Conservation (phyloP, 2,888 invertebrate species). For the Allygus modestus region DNA sequence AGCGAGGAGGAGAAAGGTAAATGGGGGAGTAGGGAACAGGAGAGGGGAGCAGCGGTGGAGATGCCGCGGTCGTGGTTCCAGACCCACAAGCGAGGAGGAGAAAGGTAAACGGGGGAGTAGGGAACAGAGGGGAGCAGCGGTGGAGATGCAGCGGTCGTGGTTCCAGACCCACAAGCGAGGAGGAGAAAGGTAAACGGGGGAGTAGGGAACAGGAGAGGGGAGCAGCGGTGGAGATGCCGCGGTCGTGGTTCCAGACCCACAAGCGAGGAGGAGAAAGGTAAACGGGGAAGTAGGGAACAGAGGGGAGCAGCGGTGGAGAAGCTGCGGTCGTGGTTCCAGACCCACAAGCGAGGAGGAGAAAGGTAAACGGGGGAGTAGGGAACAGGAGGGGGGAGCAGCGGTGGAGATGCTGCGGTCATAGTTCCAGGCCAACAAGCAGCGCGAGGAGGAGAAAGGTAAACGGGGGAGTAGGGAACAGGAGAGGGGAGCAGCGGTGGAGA, state of each 20-base stretch:
- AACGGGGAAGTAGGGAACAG: not conserved
- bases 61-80: constrained; percentile 89
- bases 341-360: constrained; percentile 87
- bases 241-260: constrained; percentile 93
- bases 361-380: too few relatives aligned
- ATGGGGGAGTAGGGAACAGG: too few relatives aligned
- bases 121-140: constrained; percentile 70
- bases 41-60: constrained; percentile 70
- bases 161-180: constrained; percentile 90
- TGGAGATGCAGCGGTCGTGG: constrained; percentile 81
- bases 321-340: constrained; percentile 91
- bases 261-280: constrained; percentile 86
- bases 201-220: constrained; percentile 74
- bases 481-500: too few relatives aligned
- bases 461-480: too few relatives aligned
- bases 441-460: too few relatives aligned
- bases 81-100: constrained; percentile 85
- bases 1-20: constrained; percentile 85
- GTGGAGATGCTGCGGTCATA: too few relatives aligned
- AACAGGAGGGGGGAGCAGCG: too few relatives aligned
- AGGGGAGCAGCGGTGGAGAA: constrained; percentile 70
- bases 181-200: constrained; percentile 85
- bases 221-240: constrained; percentile 72
- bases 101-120: constrained; percentile 79
- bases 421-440: too few relatives aligned